Percentiles rank a stretch among this genome's conserved stretches.
Evolutionary conservation across 2,888 invertebrate genomes (phyloP).

Genomic region (Andrena flavipes): DNA sequence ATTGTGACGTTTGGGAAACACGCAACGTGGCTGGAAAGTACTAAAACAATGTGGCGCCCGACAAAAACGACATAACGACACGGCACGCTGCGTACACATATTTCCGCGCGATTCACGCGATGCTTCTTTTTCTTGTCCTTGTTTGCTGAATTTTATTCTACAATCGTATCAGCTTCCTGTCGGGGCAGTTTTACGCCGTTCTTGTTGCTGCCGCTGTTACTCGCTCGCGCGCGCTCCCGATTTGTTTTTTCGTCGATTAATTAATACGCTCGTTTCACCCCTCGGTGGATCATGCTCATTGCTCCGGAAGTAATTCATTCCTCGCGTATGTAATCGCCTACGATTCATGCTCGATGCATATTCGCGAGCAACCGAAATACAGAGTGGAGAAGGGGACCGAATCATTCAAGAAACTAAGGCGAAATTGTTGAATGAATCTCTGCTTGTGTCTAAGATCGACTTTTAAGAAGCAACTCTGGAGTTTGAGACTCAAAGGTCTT

Average conservation of each 20-base stretch:
- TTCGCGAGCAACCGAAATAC: neutral
- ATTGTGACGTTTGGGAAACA: slow-evolving; percentile 54
- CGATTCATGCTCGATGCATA: slow-evolving; percentile 9
- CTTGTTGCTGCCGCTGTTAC: neutral
- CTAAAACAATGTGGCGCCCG: slow-evolving; percentile 47
- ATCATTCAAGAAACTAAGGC: too few species aligned
- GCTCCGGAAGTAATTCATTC: slow-evolving; percentile 33
- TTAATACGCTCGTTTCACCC: slow-evolving; percentile 28
- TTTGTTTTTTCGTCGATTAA: slow-evolving; percentile 37
- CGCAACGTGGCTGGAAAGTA: slow-evolving; percentile 54
- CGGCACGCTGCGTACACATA: slow-evolving; percentile 45
- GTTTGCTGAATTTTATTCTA: slow-evolving; percentile 3
- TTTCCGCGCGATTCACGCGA: slow-evolving; percentile 53
- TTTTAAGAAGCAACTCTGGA: too few species aligned
- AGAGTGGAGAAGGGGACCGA: neutral
- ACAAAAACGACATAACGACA: slow-evolving; percentile 57
- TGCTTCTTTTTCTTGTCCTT: slow-evolving; percentile 4
- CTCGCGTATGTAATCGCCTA: slow-evolving; percentile 4
- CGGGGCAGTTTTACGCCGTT: neutral
- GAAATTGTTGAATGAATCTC: too few species aligned
- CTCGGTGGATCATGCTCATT: neutral
- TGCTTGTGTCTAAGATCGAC: too few species aligned
- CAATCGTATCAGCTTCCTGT: neutral
- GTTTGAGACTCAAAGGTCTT: too few species aligned
- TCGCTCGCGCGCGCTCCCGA: slow-evolving; percentile 17